Evolutionary conservation across 2,797 vertebrate species (phyloP), one percentile per base, ranked within the genome.

Genomic region (Apodemus agrarius): DNA sequence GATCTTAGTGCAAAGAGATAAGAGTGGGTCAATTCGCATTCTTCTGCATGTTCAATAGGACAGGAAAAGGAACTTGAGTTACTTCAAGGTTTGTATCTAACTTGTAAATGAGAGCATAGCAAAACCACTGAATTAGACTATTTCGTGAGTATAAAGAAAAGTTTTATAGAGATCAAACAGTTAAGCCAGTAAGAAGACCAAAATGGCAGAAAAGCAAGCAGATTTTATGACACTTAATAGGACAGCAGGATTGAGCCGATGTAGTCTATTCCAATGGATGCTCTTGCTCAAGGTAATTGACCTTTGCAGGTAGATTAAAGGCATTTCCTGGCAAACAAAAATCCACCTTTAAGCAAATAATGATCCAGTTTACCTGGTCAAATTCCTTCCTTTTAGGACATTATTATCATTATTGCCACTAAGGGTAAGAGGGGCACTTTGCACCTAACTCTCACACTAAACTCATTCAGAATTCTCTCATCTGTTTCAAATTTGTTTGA

Each of bases 391-490:
- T 13, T 59, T 59, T 59, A 59, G 13, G n/a, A 40, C 12, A 26
- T 59, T 81, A 57, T 81, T 19, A 81, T 81, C 34, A 59, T 26
- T 12, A 26, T 13, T 82, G 54, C 34, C 13, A 40, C 22, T 81
- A 7, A 37, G 22, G n/a, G 11, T 1, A 13, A 37, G 6, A 3
- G 21, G 12, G 9, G 4, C 19, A 59, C 52, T 37, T 59, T 82
- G 79, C 2, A 26, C 7, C 34, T 82, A 82, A 59, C 12, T 82
- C 54, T 82, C 22, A 86, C 85, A 74, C 37, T 92, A 26, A 90
- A 87, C 67, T 10, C 14, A 54, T 65, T 46, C 12, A 83, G 80
- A 89, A 94, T 91, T 94, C 3, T 83, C 13, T 95, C 31, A 83
- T 59, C 16, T 54, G 13, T 24, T 89, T 74, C 90, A 37, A 75